Evolutionary conservation across 2,888 invertebrate genomes (phyloP).

Genomic region (Pandemis corylana): DNA sequence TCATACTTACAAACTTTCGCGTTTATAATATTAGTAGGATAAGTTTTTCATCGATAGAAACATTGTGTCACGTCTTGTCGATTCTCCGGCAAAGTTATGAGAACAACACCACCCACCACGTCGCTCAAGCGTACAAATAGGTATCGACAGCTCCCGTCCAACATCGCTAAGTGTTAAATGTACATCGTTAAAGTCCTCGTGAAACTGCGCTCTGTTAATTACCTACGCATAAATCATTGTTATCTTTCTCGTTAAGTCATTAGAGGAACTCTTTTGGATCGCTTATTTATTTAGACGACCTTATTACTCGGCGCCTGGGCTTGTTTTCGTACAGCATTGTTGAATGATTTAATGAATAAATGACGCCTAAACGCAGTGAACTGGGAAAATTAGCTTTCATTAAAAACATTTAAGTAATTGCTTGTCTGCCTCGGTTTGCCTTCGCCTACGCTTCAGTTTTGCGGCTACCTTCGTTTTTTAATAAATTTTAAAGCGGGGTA

Average conservation of each 20-base stretch:
- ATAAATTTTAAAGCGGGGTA: neutral
- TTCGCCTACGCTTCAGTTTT: neutral
- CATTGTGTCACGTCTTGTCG: neutral
- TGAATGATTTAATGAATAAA: conserved; percentile 21
- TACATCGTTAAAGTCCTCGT: conserved; percentile 28
- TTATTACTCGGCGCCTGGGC: conserved; percentile 6
- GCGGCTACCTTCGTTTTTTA: neutral
- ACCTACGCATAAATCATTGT: conserved; percentile 67
- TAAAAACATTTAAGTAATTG: conserved; percentile 9
- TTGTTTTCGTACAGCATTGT: conserved; percentile 2
- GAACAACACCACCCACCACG: neutral
- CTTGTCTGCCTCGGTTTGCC: neutral
- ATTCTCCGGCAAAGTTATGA: neutral
- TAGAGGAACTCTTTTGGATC: conserved; percentile 50
- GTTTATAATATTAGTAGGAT: no score
- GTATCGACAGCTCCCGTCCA: conserved; percentile 21
- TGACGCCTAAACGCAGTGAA: conserved; percentile 20
- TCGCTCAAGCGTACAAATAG: neutral
- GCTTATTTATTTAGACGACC: conserved; percentile 42
- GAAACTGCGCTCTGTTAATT: conserved; percentile 54
- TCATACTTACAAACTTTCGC: no score
- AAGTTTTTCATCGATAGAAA: neutral
- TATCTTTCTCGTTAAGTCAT: conserved; percentile 59
- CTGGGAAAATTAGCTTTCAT: conserved; percentile 16
- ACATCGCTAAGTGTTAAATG: conserved; percentile 13